Base-by-base conservation (phyloP, 2,797 vertebrate genomes). In the Eurystomus glaucurus region DNA sequence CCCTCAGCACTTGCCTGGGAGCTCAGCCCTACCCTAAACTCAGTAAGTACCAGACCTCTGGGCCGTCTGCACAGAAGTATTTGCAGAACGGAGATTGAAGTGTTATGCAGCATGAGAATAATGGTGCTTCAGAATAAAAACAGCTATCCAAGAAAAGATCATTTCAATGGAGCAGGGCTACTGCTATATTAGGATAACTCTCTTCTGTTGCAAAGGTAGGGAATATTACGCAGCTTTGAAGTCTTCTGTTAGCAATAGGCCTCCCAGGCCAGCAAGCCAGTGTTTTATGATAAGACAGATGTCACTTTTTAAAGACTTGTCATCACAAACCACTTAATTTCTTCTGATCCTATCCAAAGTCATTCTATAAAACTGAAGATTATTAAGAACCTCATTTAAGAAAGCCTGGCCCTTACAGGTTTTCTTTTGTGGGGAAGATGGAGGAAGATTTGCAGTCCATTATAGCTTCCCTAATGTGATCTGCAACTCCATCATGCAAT, bases 261-360 rank as follows among this genome's bases (percentile, higher is more conserved):
- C 19, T 45, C 60, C 23, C 31, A 74, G 51, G 19, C 31, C 39
- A 77, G 71, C 6, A 85, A 86, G 31, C 3, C 15, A 60, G 19
- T 6, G 10, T 23, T 45, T 64, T 55, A 68, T 88, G 43, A 23
- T 52, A 60, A 70, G 46, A 31, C 26, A 69, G 0, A 0, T 37
- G 35, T 7, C 50, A 31, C 23, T 79, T 85, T 58, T 69, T 60
- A 77, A 90, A 80, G 31, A 23, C 25, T 16, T 6, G 29, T 92
- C 46, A 68, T 75, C 79, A 90, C 51, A 90, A 88, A 61, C 25
- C 31, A 19, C 26, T 78, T 48, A 21, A 85, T 79, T 82, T 92
- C 58, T 85, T 89, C 84, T 75, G 31, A 52, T 75, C 20, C n/a
- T 76, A 51, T 25, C 62, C 29, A 41, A 86, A 85, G 35, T 51